phyloP scores from a whole-genome alignment of 2,113 vertebrate species.

The Xyliphius kryptos region DNA sequence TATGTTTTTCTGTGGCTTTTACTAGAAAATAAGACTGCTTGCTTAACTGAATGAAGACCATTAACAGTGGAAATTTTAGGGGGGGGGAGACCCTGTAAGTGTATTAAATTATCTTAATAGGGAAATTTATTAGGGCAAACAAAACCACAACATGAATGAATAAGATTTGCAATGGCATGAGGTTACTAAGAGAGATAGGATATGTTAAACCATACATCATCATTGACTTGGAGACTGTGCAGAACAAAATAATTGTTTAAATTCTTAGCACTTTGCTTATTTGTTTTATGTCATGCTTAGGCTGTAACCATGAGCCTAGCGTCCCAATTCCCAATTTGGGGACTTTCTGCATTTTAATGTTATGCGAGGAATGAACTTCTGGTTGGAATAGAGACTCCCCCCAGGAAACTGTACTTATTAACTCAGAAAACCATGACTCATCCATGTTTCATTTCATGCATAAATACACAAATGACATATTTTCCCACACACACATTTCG shows the following conservation, averaged over 20 bases:
- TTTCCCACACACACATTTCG: conserved; percentile 15
- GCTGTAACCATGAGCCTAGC: conserved; percentile 2
- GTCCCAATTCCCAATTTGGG: background rate
- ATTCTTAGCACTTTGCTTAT: background rate
- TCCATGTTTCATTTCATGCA: conserved; percentile 8
- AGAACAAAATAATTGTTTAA: conserved; percentile 5
- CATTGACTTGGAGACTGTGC: background rate
- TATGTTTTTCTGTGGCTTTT: background rate
- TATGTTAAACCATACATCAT: conserved; percentile 5
- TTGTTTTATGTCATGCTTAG: conserved; percentile 8
- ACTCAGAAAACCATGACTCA: conserved; percentile 19
- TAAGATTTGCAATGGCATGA: conserved; percentile 13
- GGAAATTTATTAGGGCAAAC: background rate
- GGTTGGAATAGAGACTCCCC: conserved; percentile 13
- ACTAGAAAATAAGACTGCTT: background rate
- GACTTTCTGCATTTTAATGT: background rate
- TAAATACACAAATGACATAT: conserved; percentile 12
- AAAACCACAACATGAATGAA: conserved; percentile 13
- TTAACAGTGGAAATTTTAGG: background rate
- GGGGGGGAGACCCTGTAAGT: background rate
- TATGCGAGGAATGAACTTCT: background rate
- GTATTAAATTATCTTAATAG: conserved; percentile 15
- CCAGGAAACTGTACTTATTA: conserved; percentile 9
- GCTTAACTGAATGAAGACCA: background rate
- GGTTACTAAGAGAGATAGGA: conserved; percentile 10